These are phyloP conservation scores for Cryptocephalus primarius DNA, from an alignment of 2,888 invertebrate genomes.

Conservation along the genomic window DNA sequence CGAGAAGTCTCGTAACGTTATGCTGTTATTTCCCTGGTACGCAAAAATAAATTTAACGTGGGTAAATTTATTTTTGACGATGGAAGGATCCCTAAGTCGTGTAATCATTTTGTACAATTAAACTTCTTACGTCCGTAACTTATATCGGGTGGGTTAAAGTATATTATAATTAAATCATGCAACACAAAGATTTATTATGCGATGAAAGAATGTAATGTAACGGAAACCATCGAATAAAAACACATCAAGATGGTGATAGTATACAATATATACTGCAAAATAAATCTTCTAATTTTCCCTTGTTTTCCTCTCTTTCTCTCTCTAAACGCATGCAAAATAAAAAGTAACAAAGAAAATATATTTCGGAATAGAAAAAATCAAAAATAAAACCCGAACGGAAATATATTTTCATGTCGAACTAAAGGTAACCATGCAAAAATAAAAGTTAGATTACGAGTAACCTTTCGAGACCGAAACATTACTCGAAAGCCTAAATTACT, in stretches of 20 bases:
- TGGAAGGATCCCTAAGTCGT: too few relatives aligned
- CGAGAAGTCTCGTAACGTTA: too few relatives aligned
- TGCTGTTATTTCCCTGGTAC: too few relatives aligned
- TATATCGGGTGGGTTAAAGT: constrained; percentile 7
- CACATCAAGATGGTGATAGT: constrained; percentile 1
- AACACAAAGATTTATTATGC: constrained; percentile 16
- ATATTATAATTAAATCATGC: constrained; percentile 8
- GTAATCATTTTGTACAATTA: too few relatives aligned
- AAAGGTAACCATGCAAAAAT: too few relatives aligned
- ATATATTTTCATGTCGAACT: constrained; percentile 1
- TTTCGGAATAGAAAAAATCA: constrained; percentile 6
- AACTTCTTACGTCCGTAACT: constrained; percentile 13
- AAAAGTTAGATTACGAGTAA: too few relatives aligned
- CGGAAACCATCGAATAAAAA: neutral
- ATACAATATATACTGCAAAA: constrained; percentile 12
- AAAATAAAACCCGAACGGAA: constrained; percentile 1
- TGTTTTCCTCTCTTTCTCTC: too few relatives aligned
- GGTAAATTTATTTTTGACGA: constrained; percentile 7
- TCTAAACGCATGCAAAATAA: constrained; percentile 22
- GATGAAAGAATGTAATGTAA: constrained; percentile 4
- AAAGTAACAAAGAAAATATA: constrained; percentile 16
- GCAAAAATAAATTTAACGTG: too few relatives aligned
- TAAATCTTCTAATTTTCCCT: constrained; percentile 11
- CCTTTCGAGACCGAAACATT: too few relatives aligned
- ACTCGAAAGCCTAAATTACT: too few relatives aligned